phyloP scores from a whole-genome alignment of 1,140 invertebrate genomes.

The Rhynchophorus ferrugineus region DNA sequence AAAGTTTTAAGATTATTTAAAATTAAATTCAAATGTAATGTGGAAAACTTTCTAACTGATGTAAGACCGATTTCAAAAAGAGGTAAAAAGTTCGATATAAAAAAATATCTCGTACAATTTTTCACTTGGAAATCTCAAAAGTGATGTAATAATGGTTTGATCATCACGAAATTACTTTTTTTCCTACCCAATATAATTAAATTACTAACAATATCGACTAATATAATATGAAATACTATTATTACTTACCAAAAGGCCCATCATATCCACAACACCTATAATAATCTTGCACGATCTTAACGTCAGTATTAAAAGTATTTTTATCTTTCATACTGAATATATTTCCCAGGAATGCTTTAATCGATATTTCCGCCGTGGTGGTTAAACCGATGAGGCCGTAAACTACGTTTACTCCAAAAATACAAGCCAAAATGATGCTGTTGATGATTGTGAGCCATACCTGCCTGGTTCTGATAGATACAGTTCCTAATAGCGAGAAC shows the following conservation, averaged over 20 bases:
- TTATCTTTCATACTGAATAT: neutral
- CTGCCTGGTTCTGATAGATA: neutral
- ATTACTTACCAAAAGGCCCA: neutral
- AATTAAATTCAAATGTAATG: too few species aligned
- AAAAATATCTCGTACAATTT: too few species aligned
- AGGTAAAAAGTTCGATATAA: too few species aligned
- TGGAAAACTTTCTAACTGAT: too few species aligned
- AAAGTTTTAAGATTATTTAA: too few species aligned
- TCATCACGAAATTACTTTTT: too few species aligned
- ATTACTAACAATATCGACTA: too few species aligned
- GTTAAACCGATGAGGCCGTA: neutral
- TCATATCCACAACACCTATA: neutral
- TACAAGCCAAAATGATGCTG: neutral
- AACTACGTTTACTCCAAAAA: neutral
- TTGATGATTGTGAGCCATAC: neutral
- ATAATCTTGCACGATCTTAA: neutral
- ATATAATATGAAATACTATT: too few species aligned
- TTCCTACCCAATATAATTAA: too few species aligned
- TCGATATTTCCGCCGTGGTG: neutral
- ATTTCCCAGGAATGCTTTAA: neutral
- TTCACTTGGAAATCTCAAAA: too few species aligned
- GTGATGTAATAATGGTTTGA: too few species aligned
- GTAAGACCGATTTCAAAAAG: too few species aligned
- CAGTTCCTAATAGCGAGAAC: neutral
- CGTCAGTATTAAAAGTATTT: neutral